phyloP scores from a whole-genome alignment of 2,888 invertebrate species.

The Amblyjoppa proteus region DNA sequence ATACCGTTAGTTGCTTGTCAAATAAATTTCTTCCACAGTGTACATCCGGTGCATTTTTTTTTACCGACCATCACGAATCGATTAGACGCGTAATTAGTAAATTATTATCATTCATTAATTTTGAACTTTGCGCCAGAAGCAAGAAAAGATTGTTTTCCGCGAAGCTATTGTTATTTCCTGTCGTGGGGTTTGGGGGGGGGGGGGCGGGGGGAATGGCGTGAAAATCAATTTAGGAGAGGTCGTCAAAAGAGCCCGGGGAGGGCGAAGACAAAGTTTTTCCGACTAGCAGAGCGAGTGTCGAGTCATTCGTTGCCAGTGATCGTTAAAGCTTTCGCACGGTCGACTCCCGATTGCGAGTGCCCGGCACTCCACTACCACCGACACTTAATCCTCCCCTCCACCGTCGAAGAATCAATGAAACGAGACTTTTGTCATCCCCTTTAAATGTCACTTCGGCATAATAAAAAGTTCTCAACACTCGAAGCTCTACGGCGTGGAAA shows the following conservation, averaged over 20 bases:
- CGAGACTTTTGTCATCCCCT: conserved; percentile 1
- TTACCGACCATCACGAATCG: no score
- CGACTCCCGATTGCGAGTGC: conserved; percentile 25
- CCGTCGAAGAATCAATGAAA: conserved; percentile 18
- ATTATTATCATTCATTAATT: no score
- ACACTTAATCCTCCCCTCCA: neutral
- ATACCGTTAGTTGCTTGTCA: no score
- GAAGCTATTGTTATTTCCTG: neutral
- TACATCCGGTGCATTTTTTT: no score
- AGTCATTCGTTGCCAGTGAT: conserved; percentile 39
- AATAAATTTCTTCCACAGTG: no score
- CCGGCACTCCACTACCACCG: neutral
- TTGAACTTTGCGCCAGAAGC: neutral
- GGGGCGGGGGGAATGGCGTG: neutral
- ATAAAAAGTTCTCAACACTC: neutral
- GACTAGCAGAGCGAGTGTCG: conserved; percentile 16
- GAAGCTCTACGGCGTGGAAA: neutral
- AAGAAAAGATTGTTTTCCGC: neutral
- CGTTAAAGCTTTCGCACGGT: conserved; percentile 53
- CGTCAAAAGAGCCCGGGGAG: neutral
- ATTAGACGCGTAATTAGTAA: no score
- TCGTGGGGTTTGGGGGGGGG: neutral
- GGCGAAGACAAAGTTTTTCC: conserved; percentile 5
- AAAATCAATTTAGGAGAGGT: neutral
- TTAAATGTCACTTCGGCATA: neutral